Base-by-base conservation (phyloP, 2,888 invertebrate species). In the Hypercompe scribonia region DNA sequence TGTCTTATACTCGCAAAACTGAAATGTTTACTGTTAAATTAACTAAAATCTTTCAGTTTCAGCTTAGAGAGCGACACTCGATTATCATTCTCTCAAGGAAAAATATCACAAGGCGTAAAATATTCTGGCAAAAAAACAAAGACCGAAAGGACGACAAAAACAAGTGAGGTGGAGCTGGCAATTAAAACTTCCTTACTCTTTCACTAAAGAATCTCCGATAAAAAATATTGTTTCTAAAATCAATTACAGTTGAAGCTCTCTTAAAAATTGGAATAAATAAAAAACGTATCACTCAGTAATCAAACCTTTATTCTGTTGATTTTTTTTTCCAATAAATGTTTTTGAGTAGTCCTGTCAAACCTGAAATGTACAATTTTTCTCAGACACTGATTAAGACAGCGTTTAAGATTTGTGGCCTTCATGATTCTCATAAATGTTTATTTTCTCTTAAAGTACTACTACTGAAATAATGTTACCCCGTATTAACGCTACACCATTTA, bases 381-480 rank as follows among this genome's bases (percentile, higher is more conserved):
- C 75, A 73, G 74, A 82, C 85, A 86, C 89, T 89, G 88, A 90
- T 90, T 88, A 86, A 79, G 86, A 81, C 73, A 86, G 75, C 87
- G 81, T 81, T 10, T 81, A 80, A 85, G 86, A 81, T 87, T 81
- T 80, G 85, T 18, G 86, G 88, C 90, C 88, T 90, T 89, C 90
- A 88, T 88, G 87, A 79, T 77, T 68, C 78, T 68, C 78, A 79
- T 85, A 82, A 78, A 87, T 86, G 72, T 82, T 83, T 80, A 76
- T 74, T 71, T 78, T 86, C 81, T 85, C 87, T 11, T 36, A 65
- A 65, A n/a, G 54, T 3, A 54, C 11, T 13, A 3, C 54, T 28
- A 3, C 54, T 54, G 54, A 54, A n/a, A 54, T n/a, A 54, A 3
- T 54, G 24, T 3, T 50, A n/a, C 24, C 24, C 50, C 24, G 50